Percentiles rank a stretch among this genome's conserved stretches.
These are phyloP conservation scores for Tetramorium bicarinatum DNA, from an alignment of 2,888 invertebrate genomes.

Conservation along the genomic window DNA sequence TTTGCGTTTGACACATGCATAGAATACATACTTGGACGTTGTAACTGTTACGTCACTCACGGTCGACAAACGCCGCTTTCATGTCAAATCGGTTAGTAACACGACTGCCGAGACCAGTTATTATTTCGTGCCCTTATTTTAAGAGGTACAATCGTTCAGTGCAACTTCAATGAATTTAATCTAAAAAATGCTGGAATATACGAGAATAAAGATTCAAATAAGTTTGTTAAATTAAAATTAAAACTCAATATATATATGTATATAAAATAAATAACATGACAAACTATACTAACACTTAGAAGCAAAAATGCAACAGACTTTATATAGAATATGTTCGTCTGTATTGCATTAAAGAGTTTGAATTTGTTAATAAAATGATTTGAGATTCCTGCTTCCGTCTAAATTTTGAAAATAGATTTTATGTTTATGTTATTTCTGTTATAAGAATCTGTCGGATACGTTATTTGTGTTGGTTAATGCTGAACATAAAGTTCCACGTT, in stretches of 20 bases:
- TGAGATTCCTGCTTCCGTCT: not conserved
- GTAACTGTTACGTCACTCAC: slow-evolving; percentile 36
- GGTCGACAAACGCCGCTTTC: slow-evolving; percentile 36
- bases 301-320: not conserved
- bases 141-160: slow-evolving; percentile 7
- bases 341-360: not conserved
- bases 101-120: not conserved
- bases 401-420: not conserved
- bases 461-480: slow-evolving; percentile 10
- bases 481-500: slow-evolving; percentile 19
- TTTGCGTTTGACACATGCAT: slow-evolving; percentile 40
- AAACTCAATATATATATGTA: not conserved
- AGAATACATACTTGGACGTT: slow-evolving; percentile 38
- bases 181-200: slow-evolving; percentile 8
- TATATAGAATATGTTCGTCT: not conserved
- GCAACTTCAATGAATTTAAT: slow-evolving; percentile 12
- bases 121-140: slow-evolving; percentile 42
- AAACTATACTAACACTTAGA: not conserved
- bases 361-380: not conserved
- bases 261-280: not conserved
- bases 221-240: not conserved
- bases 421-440: not conserved
- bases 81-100: slow-evolving; percentile 23
- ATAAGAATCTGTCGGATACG: not conserved
- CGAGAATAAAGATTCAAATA: not conserved